phyloP scores from a whole-genome alignment of 2,113 vertebrate species.

The Phrynosoma platyrhinos region DNA sequence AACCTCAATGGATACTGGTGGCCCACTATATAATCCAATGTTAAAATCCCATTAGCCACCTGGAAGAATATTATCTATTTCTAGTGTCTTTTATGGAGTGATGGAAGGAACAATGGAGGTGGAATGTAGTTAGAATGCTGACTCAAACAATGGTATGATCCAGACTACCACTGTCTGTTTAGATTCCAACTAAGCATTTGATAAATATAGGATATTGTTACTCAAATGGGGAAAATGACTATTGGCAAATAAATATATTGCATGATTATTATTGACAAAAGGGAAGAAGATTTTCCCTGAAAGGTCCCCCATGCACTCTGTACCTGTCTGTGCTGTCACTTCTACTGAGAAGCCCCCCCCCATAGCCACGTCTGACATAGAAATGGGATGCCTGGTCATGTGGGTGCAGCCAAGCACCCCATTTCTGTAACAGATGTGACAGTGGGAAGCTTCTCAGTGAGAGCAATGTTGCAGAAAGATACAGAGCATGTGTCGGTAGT shows the following conservation, averaged over 20 bases:
- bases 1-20: too few relatives aligned
- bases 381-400: too few relatives aligned
- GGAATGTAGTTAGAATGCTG: not conserved
- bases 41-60: not conserved
- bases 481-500: too few relatives aligned
- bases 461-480: too few relatives aligned
- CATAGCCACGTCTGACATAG: too few relatives aligned
- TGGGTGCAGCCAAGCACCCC: too few relatives aligned
- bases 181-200: not conserved
- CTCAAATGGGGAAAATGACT: not conserved
- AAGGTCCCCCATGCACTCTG: not conserved
- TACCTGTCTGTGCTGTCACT: too few relatives aligned
- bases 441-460: too few relatives aligned
- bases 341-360: too few relatives aligned
- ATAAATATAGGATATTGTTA: not conserved
- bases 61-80: not conserved
- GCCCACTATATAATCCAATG: not conserved
- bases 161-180: not conserved
- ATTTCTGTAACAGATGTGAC: too few relatives aligned
- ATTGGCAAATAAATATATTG: not conserved
- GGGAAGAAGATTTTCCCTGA: not conserved
- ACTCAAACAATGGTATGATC: not conserved
- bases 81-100: not conserved
- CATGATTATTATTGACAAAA: not conserved
- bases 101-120: not conserved